Evolutionary conservation across 2,797 vertebrate genomes (phyloP).

Genomic region (Gadopsis marmoratus): DNA sequence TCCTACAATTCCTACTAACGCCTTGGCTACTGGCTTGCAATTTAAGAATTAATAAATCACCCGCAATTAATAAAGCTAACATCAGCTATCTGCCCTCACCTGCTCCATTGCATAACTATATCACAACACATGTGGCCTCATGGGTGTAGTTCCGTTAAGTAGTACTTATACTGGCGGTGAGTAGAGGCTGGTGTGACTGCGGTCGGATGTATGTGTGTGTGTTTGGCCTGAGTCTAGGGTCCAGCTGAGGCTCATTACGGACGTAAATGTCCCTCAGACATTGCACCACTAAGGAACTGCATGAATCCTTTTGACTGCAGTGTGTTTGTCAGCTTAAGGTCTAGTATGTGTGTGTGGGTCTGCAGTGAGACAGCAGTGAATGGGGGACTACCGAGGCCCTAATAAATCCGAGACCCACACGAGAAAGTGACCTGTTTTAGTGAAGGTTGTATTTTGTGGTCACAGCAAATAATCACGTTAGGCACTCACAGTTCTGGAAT

Average conservation of each 20-base stretch:
- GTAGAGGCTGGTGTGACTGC: too few relatives aligned
- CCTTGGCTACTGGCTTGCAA: neutral
- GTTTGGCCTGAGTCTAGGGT: slow-evolving; percentile 3
- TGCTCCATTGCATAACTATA: neutral
- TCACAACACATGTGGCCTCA: neutral
- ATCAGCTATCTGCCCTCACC: neutral
- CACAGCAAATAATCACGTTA: slow-evolving; percentile 36
- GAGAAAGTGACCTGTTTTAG: neutral
- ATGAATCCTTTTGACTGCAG: slow-evolving; percentile 44
- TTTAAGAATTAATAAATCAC: neutral
- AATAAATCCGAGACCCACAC: slow-evolving; percentile 2
- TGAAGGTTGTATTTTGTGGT: slow-evolving; percentile 41
- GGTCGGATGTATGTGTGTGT: slow-evolving; percentile 1
- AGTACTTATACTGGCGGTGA: neutral
- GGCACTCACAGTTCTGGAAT: slow-evolving; percentile 11
- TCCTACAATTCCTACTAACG: neutral
- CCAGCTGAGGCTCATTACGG: slow-evolving; percentile 41
- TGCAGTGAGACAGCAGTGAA: neutral
- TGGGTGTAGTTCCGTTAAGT: neutral
- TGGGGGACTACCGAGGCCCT: neutral
- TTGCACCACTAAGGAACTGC: slow-evolving; percentile 4
- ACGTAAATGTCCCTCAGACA: slow-evolving; percentile 45
- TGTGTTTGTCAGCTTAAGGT: slow-evolving; percentile 2
- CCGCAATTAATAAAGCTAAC: neutral
- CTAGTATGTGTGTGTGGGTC: slow-evolving; percentile 11